phyloP scores from a whole-genome alignment of 1,140 invertebrate species.

The Tetramorium alpestre region DNA sequence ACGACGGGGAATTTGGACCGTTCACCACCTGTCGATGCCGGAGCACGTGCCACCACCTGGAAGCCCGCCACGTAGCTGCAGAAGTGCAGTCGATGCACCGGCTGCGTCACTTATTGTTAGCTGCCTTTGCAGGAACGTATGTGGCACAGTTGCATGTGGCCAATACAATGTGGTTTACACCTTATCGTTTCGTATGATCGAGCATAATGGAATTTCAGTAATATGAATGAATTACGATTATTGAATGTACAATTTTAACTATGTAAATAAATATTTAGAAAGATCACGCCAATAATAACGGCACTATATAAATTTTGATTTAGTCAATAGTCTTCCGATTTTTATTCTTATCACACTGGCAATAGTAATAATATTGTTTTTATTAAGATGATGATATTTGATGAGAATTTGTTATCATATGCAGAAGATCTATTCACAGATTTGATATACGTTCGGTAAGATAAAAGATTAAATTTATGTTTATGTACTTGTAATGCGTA shows the following conservation, averaged over 20 bases:
- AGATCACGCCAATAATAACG: not conserved
- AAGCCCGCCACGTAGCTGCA: slow-evolving; percentile 27
- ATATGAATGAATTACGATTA: not conserved
- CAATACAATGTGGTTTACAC: slow-evolving; percentile 18
- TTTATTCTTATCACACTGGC: not conserved
- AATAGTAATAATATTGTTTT: not conserved
- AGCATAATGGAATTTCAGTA: slow-evolving; percentile 18
- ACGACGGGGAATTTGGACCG: slow-evolving; percentile 57
- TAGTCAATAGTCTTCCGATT: not conserved
- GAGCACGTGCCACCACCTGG: slow-evolving; percentile 80
- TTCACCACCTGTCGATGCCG: slow-evolving; percentile 78
- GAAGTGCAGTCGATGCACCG: slow-evolving; percentile 54
- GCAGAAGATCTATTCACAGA: not conserved
- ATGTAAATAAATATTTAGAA: not conserved
- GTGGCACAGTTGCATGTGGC: slow-evolving; percentile 17
- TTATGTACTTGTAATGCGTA: not conserved
- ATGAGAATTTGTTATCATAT: not conserved
- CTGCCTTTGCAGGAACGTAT: slow-evolving; percentile 29
- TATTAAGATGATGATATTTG: not conserved
- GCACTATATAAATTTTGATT: not conserved
- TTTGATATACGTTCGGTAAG: not conserved
- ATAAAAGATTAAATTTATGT: not conserved
- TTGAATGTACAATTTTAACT: not conserved
- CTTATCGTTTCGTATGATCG: slow-evolving; percentile 12
- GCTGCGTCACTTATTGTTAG: slow-evolving; percentile 34